Evolutionary conservation across 2,797 vertebrate genomes (phyloP).

Genomic region (Rousettus madagascariensis): DNA sequence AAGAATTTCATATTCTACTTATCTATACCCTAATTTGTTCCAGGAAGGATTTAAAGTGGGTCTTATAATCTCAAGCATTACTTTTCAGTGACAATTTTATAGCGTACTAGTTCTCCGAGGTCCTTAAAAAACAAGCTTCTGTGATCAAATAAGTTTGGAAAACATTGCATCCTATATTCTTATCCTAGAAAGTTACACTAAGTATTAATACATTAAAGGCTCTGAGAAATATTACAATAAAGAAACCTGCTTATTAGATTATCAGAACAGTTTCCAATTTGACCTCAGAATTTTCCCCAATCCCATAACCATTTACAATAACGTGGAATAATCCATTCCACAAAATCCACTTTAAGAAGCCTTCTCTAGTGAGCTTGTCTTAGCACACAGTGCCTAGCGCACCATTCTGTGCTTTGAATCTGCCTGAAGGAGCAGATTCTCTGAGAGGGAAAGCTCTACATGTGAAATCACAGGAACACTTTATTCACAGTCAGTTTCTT

Average conservation of each 20-base stretch:
- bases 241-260: not conserved
- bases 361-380: not conserved
- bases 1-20: not conserved
- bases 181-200: not conserved
- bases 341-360: not conserved
- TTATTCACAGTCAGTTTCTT: not conserved
- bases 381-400: not conserved
- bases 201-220: not conserved
- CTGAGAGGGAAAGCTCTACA: not conserved
- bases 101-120: not conserved
- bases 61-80: not conserved
- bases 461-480: not conserved
- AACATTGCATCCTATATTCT: not conserved
- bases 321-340: not conserved
- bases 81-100: not conserved
- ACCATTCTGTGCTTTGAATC: not conserved
- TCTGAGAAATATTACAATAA: not conserved
- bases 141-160: not conserved
- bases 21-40: not conserved
- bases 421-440: not conserved
- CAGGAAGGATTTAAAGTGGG: not conserved
- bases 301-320: not conserved
- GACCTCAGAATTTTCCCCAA: not conserved
- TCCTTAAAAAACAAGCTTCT: not conserved
- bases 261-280: not conserved